A percentile compares a stretch with the other conserved stretches of the same genome.
Conservation (phyloP, 2,113 vertebrate genomes). For the Bos indicus region DNA sequence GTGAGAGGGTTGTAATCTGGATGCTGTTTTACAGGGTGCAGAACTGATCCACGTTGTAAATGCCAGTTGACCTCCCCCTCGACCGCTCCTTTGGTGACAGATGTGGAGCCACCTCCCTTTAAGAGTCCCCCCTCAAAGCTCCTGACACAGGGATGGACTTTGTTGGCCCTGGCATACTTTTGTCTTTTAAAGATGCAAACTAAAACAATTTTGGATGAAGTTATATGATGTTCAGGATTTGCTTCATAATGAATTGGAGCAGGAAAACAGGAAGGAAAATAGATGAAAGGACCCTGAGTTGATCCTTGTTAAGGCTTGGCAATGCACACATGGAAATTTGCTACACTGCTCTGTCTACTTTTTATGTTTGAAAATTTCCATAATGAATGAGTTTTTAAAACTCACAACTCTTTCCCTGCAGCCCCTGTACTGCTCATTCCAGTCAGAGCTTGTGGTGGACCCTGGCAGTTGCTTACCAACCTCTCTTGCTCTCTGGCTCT, state of each 20-base stretch:
- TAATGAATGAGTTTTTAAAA: neutral
- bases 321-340: neutral
- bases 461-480: neutral
- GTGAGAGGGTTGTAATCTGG: slow-evolving; percentile 73
- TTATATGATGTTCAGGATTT: neutral
- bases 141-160: neutral
- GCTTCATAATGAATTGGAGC: neutral
- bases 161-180: slow-evolving; percentile 23
- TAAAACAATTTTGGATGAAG: neutral
- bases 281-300: neutral
- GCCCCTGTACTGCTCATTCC: neutral
- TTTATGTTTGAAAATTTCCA: neutral
- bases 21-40: slow-evolving; percentile 70
- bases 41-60: slow-evolving; percentile 73
- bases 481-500: neutral
- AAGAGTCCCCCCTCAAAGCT: slow-evolving; percentile 49
- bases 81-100: slow-evolving; percentile 67
- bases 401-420: neutral
- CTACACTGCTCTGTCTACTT: neutral
- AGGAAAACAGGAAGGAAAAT: neutral
- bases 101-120: slow-evolving; percentile 63
- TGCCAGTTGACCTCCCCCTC: slow-evolving; percentile 55
- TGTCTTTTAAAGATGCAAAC: neutral
- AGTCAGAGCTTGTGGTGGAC: neutral
- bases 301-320: neutral